These are phyloP conservation scores for Tenthredo mesomela DNA, from an alignment of 2,888 invertebrate genomes.

Conservation along the genomic window DNA sequence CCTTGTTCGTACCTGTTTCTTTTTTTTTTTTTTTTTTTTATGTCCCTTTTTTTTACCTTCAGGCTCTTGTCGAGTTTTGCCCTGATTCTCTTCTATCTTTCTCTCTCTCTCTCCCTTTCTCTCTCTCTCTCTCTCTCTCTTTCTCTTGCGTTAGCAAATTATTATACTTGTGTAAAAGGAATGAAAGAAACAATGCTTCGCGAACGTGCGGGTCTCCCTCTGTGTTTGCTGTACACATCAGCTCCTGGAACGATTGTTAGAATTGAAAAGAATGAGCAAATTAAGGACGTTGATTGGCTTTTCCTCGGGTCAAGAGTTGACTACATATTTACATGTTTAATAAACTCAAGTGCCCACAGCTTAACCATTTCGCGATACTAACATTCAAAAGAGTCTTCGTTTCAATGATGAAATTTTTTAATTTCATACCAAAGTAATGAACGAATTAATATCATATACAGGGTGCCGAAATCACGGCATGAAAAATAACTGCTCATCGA, in stretches of 20 bases:
- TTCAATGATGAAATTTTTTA: not conserved
- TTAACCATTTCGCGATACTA: not conserved
- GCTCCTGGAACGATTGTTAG: not conserved
- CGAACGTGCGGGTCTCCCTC: not conserved
- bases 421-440: not conserved
- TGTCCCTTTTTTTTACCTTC: not conserved
- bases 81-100: not conserved
- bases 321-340: not conserved
- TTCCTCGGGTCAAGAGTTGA: not conserved
- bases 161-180: not conserved
- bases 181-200: constrained; percentile 4
- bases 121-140: not conserved
- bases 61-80: not conserved
- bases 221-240: not conserved
- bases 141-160: not conserved
- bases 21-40: not conserved
- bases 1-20: not conserved
- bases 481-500: not conserved
- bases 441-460: not conserved
- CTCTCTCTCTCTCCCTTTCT: no score
- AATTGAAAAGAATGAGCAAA: not conserved
- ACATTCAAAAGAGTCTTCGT: not conserved
- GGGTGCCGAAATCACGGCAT: not conserved
- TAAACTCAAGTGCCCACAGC: not conserved
- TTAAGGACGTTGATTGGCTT: not conserved